Evolutionary conservation across 2,113 vertebrate species (phyloP), one percentile per base, ranked within the genome.

Genomic region (Eulemur macaco): DNA sequence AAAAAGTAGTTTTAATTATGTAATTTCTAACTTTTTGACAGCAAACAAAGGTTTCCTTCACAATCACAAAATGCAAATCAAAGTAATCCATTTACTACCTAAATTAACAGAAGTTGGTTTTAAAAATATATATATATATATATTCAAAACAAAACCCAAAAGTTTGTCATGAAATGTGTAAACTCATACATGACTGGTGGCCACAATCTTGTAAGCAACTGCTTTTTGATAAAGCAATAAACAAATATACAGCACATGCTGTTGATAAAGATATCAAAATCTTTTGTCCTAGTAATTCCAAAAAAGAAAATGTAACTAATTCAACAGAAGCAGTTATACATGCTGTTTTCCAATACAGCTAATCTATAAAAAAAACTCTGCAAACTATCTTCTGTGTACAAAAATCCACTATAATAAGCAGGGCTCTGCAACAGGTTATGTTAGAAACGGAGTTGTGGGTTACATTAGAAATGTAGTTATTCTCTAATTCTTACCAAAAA

Each of bases 21-120:
- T 31, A 54, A 71, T 45, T 81, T 85, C 73, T 92, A 77, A 76
- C 34, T 73, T 93, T 89, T 86, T 17, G 18, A 89, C 63, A 96
- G 69, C 6, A 9, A 81, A 63, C n/a, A 69, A 81, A 10, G 4
- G 34, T 74, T 92, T 84, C 34, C 56, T 71, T 82, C 81, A 76
- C 7, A 77, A 88, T 64, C 64, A 52, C 3, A 83, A 69, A 94
- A 78, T 21, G 34, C 20, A 93, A 86, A 91, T 3, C 54, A 5
- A 89, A 84, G 42, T 52, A 77, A 87, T 63, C 29, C 6, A 12
- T 76, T 68, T 68, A 60, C 63, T 63, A 66, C 8, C 11, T 95
- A 85, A 88, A 56, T 83, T 82, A 52, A 90, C 56, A 85, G 29
- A 39, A 91, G 27, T 6, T 42, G 29, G 23, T 52, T 76, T 73